Evolutionary conservation across 2,797 vertebrate genomes (phyloP).

Genomic region (Cryptoprocta ferox): DNA sequence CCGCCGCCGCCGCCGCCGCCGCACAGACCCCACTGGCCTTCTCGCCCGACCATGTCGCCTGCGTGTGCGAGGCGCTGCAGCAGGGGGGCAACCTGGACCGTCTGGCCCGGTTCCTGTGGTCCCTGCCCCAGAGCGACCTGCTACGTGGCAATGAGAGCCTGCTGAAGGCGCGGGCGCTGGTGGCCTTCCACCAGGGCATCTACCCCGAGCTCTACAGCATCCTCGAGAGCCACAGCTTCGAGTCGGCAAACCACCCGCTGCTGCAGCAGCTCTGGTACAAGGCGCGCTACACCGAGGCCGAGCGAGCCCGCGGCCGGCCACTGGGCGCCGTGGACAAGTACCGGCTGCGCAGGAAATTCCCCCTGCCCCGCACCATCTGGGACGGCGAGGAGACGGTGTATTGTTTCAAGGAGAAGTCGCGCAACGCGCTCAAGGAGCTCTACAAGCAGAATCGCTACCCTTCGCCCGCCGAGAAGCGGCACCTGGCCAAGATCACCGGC

Average conservation of each 20-base stretch:
- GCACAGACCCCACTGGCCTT: conserved; percentile 95
- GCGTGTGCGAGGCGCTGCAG: conserved; percentile 98
- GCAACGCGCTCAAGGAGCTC: conserved; percentile 98
- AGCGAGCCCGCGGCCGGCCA: conserved; percentile 97
- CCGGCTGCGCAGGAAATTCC: conserved; percentile 97
- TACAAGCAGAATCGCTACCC: conserved; percentile 98
- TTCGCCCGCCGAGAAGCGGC: conserved; percentile 96
- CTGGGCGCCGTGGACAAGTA: conserved; percentile 99
- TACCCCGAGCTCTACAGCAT: conserved; percentile 98
- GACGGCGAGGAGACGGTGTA: conserved; percentile 99
- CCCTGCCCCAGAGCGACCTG: conserved; percentile 97
- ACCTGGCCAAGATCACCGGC: conserved; percentile 98
- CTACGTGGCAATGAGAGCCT: conserved; percentile 99
- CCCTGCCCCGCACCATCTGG: conserved; percentile 98
- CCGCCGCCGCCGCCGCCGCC: conserved; percentile 86
- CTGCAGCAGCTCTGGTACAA: conserved; percentile 99
- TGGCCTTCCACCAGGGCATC: conserved; percentile 97
- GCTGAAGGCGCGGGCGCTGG: conserved; percentile 97
- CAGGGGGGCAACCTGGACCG: conserved; percentile 99
- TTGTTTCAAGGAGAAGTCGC: conserved; percentile 99
- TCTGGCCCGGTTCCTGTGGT: conserved; percentile 98
- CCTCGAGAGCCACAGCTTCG: conserved; percentile 98
- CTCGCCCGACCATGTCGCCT: conserved; percentile 98
- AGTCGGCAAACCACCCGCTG: conserved; percentile 95
- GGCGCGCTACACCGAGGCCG: conserved; percentile 97